Evolutionary conservation across 2,797 vertebrate genomes (phyloP), one percentile per base, ranked within the genome.

Genomic region (Arctocebus calabarensis): DNA sequence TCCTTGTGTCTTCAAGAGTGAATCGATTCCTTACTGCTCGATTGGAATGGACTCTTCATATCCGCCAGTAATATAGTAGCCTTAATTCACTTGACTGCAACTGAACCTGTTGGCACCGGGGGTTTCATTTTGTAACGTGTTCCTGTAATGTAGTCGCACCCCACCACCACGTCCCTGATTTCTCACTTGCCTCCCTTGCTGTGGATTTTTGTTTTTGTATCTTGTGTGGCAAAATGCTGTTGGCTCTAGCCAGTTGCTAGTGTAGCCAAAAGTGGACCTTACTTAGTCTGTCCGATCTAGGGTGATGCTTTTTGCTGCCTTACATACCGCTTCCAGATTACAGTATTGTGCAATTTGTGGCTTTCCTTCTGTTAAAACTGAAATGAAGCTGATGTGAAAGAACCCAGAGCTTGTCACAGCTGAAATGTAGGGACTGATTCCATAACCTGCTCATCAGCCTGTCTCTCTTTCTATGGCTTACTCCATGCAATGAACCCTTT

Each of bases 301-400:
- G 98, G 96, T 96, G 95, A 98, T 96, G 94, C 96, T 98, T 98
- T 98, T 91, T 95, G 92, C 97, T 98, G 98, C 98, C 98, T 98
- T 98, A 98, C 52, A 91, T 96, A 97, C 97, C 48, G 97, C 98
- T 98, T 98, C 98, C 98, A 98, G 98, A 98, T 98, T 98, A 98
- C 98, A 98, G 98, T 98, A 98, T 98, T 98, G 97, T 98, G 95
- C 91, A 96, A 96, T 79, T 90, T 96, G 89, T 82, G 97, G 96
- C 84, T 98, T 95, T 97, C 92, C 90, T 97, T 92, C 95, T 96
- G 95, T 97, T 96, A 96, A 78, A 96, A 96, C 74, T 84, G 81
- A 97, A 97, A 97, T 91, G 96, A 98, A 96, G 84, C 96, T 96
- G 96, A 94, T 88, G 45, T 91, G 19, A 88, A 94, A 96, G 95